Evolutionary conservation across 2,113 vertebrate species (phyloP).

Genomic region (Hemicordylus capensis): DNA sequence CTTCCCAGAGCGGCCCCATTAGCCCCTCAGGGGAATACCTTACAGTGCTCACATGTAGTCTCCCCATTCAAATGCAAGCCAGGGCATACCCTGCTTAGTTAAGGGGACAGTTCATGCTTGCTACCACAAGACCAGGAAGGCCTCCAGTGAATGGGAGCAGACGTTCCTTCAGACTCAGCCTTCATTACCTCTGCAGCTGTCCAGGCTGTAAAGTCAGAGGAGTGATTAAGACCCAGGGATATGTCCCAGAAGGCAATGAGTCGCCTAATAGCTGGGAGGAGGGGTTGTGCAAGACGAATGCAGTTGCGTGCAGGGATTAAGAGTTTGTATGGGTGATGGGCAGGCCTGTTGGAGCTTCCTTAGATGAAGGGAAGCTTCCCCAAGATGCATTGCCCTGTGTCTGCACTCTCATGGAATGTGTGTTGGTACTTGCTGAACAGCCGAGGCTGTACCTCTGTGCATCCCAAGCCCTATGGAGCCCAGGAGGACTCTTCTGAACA

Average conservation of each 20-base stretch:
- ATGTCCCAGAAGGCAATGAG: not conserved
- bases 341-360: not conserved
- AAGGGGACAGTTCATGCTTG: too few relatives aligned
- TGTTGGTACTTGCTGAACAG: not conserved
- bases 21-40: too few relatives aligned
- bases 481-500: too few relatives aligned
- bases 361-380: not conserved
- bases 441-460: not conserved
- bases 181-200: not conserved
- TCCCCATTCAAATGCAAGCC: too few relatives aligned
- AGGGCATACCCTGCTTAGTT: too few relatives aligned
- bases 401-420: not conserved
- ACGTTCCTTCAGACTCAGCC: too few relatives aligned
- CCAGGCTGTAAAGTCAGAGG: not conserved
- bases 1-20: too few relatives aligned
- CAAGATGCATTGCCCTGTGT: not conserved
- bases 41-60: too few relatives aligned
- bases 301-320: not conserved
- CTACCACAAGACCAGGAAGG: too few relatives aligned
- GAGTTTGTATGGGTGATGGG: not conserved
- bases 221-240: not conserved
- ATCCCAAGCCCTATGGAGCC: too few relatives aligned
- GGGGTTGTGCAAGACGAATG: not conserved
- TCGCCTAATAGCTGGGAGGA: not conserved
- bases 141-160: too few relatives aligned